Evolutionary conservation across 2,888 invertebrate species (phyloP).

Genomic region (Metacarcinus magister): DNA sequence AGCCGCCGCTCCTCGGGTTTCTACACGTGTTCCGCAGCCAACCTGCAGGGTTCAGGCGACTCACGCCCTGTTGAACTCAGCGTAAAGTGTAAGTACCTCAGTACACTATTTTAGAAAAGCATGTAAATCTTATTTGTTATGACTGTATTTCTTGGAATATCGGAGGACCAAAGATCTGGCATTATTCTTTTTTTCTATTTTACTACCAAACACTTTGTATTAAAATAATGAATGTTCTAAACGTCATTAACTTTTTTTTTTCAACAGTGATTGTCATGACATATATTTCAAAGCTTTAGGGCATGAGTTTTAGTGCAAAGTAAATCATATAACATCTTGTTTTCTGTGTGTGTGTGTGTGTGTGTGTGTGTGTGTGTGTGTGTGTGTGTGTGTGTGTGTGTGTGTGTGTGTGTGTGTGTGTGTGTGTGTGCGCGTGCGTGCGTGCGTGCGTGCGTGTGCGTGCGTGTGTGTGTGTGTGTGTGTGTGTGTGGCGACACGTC

Average conservation of each 20-base stretch:
- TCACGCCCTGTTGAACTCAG: constrained; percentile 76
- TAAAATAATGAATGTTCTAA: not conserved
- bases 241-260: not conserved
- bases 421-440: no score
- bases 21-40: constrained; percentile 79
- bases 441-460: no score
- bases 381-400: no score
- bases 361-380: no score
- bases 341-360: no score
- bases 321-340: no score
- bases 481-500: constrained; percentile 85
- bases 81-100: constrained; percentile 85
- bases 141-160: not conserved
- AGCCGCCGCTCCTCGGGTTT: constrained; percentile 67
- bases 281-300: no score
- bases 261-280: not conserved
- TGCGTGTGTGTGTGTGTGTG: not conserved
- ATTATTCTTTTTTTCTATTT: not conserved
- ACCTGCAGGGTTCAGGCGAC: constrained; percentile 71
- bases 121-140: not conserved
- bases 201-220: not conserved
- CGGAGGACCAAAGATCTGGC: not conserved
- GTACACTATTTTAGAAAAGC: not conserved
- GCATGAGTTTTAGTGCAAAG: no score
- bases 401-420: no score